phyloP scores from a whole-genome alignment of 2,113 vertebrate genomes.

The Dolichallabes microphthalmus region DNA sequence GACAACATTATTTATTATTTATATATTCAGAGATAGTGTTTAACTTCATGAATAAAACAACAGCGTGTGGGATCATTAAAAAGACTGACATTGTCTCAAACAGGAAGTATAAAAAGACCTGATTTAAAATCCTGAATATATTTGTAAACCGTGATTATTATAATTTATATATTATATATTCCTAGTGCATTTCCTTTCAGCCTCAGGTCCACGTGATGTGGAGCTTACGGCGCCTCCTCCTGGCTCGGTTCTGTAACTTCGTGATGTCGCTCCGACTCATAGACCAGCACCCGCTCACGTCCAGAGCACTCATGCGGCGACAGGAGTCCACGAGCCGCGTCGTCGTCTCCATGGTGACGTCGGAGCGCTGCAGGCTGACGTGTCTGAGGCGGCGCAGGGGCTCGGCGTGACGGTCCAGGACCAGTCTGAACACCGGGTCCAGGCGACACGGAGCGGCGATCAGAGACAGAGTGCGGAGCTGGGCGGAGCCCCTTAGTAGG shows the following conservation, averaged over 20 bases:
- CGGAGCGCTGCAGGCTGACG: slow-evolving; percentile 59
- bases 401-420: slow-evolving; percentile 47
- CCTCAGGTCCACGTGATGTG: slow-evolving; percentile 53
- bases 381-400: slow-evolving; percentile 27
- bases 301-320: slow-evolving; percentile 58
- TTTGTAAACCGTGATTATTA: background rate
- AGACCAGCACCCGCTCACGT: slow-evolving; percentile 69
- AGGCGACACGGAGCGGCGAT: slow-evolving; percentile 70
- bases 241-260: slow-evolving; percentile 44
- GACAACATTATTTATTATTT: too few relatives aligned
- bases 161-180: too few relatives aligned
- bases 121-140: background rate
- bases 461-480: slow-evolving; percentile 66
- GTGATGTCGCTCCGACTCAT: slow-evolving; percentile 52
- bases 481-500: slow-evolving; percentile 63
- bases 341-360: slow-evolving; percentile 60
- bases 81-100: background rate
- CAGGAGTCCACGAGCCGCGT: slow-evolving; percentile 52
- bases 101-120: background rate
- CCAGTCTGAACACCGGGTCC: slow-evolving; percentile 57
- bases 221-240: slow-evolving; percentile 50
- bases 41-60: background rate
- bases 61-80: background rate
- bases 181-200: background rate
- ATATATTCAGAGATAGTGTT: background rate